Base-by-base conservation (phyloP, 1,140 invertebrate genomes). In the Diuraphis noxia region DNA sequence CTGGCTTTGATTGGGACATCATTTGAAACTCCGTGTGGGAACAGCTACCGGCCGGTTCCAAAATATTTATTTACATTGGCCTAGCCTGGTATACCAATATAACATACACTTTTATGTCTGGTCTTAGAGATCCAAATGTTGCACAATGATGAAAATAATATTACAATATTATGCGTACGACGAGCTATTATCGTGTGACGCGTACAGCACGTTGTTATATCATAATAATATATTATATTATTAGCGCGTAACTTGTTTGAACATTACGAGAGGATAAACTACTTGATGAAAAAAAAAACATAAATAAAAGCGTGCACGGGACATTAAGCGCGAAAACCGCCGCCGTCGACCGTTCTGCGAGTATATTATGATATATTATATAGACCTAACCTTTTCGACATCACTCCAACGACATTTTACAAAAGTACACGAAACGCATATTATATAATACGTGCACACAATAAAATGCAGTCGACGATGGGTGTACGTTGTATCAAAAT, bases 321-420 rank as follows among this genome's bases (percentile, higher is more conserved):
- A 84, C 81, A 84, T 84, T 84, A 84, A 84, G 30, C 81, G 81
- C 38, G 25, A 43, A n/a, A n/a, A 23, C 17, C 72, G 17, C 72
- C n/a, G n/a, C 19, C 34, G n/a, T 23, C 34, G 72, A 30, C 72
- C 19, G n/a, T 23, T 2, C 77, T 8, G 17, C 19, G 7, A 36
- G 77, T 34, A 38, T 23, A 23, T 30, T 6, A 41, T 41, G 25
- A 82, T 82, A 56, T 30, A 49, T 49, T 49, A 49, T 49, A 23
- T 63, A 34, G 72, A 79, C 72, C 30, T 38, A 81, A 43, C 82
- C 40, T 85, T 85, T 85, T 85, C 82, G 82, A 85, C 40, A 85
- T 85, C 82, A 10, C 79, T 40, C 79, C 40, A 41, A 41, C 41
- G 36, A 25, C 81, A 38, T 84, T 84, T 43, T 46, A 84, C 40